Base-by-base conservation (phyloP, 2,113 vertebrate genomes). In the Varanus salvator region DNA sequence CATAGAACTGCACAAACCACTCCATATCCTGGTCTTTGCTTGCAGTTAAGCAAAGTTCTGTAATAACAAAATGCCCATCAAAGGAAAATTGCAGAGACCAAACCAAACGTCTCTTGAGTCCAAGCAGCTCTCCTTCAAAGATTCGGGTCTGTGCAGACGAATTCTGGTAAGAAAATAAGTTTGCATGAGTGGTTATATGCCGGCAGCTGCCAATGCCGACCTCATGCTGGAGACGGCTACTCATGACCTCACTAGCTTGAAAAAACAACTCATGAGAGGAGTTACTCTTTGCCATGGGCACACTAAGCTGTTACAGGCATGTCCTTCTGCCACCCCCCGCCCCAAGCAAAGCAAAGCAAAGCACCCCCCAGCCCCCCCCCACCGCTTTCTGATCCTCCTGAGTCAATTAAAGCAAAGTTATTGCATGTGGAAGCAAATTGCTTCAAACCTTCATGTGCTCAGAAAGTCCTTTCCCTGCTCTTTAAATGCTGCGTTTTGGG, bases 191-290 rank as follows among this genome's bases (percentile, higher is more conserved):
- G 92, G 96, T 91, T 94, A 77, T 93, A 92, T 92, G 85, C 66
- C 80, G 82, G 87, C 84, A 21, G 92, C 90, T 97, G 97, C 97
- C 97, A 97, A 92, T 44, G 38, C 38, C 38, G 38, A 44, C 38
- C 38, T 44, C 38, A 44, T 44, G 38, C 38, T 44, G 38, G 38
- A 44, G 38, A 96, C 91, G 97, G 97, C 97, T 96, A 77, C 95
- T 94, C 90, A 95, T 98, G 97, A 97, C 94, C 95, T 98, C 97
- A 97, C 92, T 86, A 8, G 93, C 91, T 95, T 96, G 95, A 96
- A 97, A 96, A 94, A 97, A 97, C 90, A 95, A 92, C 92, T 92
- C 94, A 91, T n/a, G 94, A 93, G 97, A 90, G 91, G 84, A 87
- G 85, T 77, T 72, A 23, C 87, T 94, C 87, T 93, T 78, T 69